Evolutionary conservation across 2,797 vertebrate genomes (phyloP).

Genomic region (Hafferia zeledoni): DNA sequence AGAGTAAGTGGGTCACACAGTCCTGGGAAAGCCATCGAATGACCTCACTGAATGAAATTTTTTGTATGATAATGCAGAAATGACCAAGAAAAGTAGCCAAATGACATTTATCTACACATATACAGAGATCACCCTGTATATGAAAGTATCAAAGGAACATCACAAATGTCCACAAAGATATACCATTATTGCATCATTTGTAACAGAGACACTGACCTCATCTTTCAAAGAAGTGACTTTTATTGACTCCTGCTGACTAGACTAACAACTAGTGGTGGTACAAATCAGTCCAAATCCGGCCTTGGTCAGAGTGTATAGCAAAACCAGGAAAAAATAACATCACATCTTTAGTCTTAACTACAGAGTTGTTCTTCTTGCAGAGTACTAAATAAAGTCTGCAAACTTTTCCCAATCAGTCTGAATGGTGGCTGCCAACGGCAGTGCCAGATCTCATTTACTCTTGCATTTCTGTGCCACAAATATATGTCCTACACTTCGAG

Average conservation of each 20-base stretch:
- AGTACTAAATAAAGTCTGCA: neutral
- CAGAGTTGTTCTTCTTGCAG: neutral
- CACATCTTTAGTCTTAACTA: neutral
- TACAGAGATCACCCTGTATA: neutral
- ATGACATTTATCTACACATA: neutral
- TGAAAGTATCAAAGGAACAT: neutral
- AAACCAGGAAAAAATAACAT: neutral
- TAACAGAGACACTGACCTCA: neutral
- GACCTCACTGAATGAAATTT: accelerated
- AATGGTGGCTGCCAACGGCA: neutral
- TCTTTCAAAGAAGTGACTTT: neutral
- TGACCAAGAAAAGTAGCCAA: neutral
- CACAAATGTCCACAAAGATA: neutral
- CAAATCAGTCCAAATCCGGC: neutral
- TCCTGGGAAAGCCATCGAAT: neutral
- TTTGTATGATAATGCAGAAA: neutral
- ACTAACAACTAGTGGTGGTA: neutral
- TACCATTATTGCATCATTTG: neutral
- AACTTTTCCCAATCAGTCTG: neutral
- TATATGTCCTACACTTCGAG: neutral
- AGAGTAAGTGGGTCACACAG: neutral
- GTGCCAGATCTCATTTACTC: neutral
- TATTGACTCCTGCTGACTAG: neutral
- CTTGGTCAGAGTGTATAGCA: neutral
- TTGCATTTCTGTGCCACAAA: neutral